phyloP scores from a whole-genome alignment of 2,797 vertebrate genomes.

The Pseudopleuronectes americanus region DNA sequence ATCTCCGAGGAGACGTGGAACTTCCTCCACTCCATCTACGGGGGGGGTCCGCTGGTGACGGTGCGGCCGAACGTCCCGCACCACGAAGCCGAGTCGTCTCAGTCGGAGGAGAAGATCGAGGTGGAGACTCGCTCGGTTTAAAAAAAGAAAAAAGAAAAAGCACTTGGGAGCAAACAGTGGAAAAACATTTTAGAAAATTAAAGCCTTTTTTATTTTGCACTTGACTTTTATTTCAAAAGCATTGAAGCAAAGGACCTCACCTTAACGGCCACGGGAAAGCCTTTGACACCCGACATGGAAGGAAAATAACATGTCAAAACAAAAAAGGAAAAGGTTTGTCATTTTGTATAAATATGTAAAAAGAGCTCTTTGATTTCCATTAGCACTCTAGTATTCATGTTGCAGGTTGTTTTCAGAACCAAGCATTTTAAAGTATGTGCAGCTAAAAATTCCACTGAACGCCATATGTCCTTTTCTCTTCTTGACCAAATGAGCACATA shows the following conservation, averaged over 20 bases:
- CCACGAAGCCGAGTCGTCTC: conserved; percentile 85
- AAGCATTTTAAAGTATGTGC: conserved; percentile 76
- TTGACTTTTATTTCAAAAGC: conserved; percentile 84
- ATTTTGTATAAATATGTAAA: conserved; percentile 80
- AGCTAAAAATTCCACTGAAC: conserved; percentile 77
- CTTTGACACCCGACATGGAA: conserved; percentile 64
- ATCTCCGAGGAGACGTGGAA: conserved; percentile 99
- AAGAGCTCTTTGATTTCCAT: conserved; percentile 74
- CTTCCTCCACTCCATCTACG: conserved; percentile 95
- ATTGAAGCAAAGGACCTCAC: conserved; percentile 83
- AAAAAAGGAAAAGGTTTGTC: conserved; percentile 55
- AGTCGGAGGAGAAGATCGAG: conserved; percentile 96
- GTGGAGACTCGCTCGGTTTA: conserved; percentile 94
- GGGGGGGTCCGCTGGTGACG: conserved; percentile 94
- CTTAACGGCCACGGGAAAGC: conserved; percentile 63
- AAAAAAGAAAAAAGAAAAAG: conserved; percentile 11
- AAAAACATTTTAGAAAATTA: conserved; percentile 60
- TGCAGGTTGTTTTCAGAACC: conserved; percentile 67
- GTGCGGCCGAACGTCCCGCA: conserved; percentile 90
- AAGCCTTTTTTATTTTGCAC: conserved; percentile 86
- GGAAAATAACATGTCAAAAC: conserved; percentile 60
- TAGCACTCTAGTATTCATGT: conserved; percentile 76
- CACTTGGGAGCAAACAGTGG: conserved; percentile 36
- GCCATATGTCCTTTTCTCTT: conserved; percentile 65
- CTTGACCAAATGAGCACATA: conserved; percentile 80